These are phyloP conservation scores for Anarsia innoxiella DNA, from an alignment of 2,888 invertebrate species.

Conservation along the genomic window DNA sequence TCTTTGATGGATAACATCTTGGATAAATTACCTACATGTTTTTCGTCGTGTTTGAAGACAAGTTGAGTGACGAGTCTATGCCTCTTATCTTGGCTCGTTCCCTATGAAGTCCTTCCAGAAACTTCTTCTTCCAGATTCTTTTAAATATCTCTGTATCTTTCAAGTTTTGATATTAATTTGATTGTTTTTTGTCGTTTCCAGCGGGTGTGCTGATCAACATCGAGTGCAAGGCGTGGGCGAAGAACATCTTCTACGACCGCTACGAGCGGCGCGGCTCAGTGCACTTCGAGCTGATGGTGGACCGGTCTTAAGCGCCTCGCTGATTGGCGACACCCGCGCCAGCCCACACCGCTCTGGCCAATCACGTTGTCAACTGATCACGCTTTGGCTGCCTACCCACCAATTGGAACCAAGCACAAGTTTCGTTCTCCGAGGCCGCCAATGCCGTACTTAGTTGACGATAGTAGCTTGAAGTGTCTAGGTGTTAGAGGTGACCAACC, in stretches of 20 bases:
- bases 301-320: constrained; percentile 64
- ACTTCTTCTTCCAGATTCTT: no score
- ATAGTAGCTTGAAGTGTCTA: not conserved
- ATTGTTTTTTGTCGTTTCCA: no score
- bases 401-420: constrained; percentile 3
- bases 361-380: constrained; percentile 12
- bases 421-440: constrained; percentile 2
- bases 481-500: constrained; percentile 10
- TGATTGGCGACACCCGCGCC: constrained; percentile 13
- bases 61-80: no score
- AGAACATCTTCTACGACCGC: constrained; percentile 89
- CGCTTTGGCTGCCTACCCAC: constrained; percentile 10
- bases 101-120: no score
- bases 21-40: no score
- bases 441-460: constrained; percentile 6
- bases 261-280: constrained; percentile 93
- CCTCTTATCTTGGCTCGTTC: no score
- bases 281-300: constrained; percentile 96
- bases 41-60: no score
- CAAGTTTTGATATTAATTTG: no score
- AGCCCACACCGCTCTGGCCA: constrained; percentile 20
- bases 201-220: constrained; percentile 93
- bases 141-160: no score
- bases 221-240: constrained; percentile 95
- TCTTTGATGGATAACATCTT: no score